Base-by-base conservation (phyloP, 2,888 invertebrate species). In the Apotomis betuletana region DNA sequence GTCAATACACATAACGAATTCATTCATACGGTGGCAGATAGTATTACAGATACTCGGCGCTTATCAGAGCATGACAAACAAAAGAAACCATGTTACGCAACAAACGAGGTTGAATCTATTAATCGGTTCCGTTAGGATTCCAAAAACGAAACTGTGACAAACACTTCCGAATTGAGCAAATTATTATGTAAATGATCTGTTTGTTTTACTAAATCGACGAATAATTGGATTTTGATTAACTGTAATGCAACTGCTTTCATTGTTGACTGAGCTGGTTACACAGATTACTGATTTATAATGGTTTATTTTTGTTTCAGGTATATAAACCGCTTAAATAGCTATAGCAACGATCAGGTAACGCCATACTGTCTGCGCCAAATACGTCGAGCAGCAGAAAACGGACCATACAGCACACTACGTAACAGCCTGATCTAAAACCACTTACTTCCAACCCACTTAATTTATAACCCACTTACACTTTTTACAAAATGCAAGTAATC, bases 91-190 rank as follows among this genome's bases (percentile, higher is more conserved):
- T 62, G 65, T 76, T 75, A 75, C 61, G 75, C 46, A 75, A 81
- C 49, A 5, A 59, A 59, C 68, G 74, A 59, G 72, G 62, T 78
- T 73, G 81, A 76, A 76, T 81, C 72, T 68, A 72, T 72, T 72
- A 72, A 68, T 61, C 54, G 38, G 68, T 55, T 70, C 70, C 67
- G 70, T 61, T 70, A 67, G 60, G 46, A 70, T 70, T 60, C 52
- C 67, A 58, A 68, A 71, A 67, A 58, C 49, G 51, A 52, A 46
- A 67, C 72, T 68, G 68, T 72, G 72, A 72, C 70, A 41, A 70
- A 70, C 62, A 62, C 67, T 72, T 68, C 67, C 67, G 68, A 68
- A 72, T 72, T 68, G 57, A 62, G 72, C 49, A 70, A 70, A 70
- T 61, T n/a, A 55, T 72, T 72, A 63, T 68, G 68, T 68, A 68